These are phyloP conservation scores for Aleiodes sp. DNA, from an alignment of 1,140 invertebrate genomes.

Conservation along the genomic window DNA sequence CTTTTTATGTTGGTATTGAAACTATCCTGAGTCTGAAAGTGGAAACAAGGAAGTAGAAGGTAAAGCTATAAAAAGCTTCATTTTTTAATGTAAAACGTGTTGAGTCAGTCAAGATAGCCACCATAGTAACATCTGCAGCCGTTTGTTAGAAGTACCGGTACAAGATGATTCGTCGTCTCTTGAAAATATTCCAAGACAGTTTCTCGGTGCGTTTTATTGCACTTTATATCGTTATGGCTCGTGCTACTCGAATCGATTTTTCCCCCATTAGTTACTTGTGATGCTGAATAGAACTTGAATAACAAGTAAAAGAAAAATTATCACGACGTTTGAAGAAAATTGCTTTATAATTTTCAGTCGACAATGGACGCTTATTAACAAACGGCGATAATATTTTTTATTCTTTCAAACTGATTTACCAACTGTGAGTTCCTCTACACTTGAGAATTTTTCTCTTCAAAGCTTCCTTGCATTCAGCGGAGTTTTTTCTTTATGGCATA, in stretches of 20 bases:
- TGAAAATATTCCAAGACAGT: neutral
- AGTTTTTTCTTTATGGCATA: neutral
- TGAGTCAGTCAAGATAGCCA: conserved; percentile 50
- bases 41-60: conserved; percentile 46
- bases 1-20: neutral
- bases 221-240: conserved; percentile 21
- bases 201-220: conserved; percentile 21
- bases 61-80: conserved; percentile 38
- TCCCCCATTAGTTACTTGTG: neutral
- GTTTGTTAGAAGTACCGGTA: conserved; percentile 30
- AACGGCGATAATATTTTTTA: neutral
- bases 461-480: too few relatives aligned
- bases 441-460: too few relatives aligned
- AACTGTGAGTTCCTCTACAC: neutral
- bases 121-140: conserved; percentile 51
- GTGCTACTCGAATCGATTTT: conserved; percentile 32
- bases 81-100: conserved; percentile 46
- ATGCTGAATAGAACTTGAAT: neutral
- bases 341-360: neutral
- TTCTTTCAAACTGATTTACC: neutral
- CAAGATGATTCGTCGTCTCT: conserved; percentile 15
- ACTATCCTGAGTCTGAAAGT: neutral
- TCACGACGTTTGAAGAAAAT: neutral
- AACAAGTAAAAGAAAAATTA: neutral
- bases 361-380: neutral